phyloP scores from a whole-genome alignment of 2,113 vertebrate genomes.

The Drymodes brunneopygia region DNA sequence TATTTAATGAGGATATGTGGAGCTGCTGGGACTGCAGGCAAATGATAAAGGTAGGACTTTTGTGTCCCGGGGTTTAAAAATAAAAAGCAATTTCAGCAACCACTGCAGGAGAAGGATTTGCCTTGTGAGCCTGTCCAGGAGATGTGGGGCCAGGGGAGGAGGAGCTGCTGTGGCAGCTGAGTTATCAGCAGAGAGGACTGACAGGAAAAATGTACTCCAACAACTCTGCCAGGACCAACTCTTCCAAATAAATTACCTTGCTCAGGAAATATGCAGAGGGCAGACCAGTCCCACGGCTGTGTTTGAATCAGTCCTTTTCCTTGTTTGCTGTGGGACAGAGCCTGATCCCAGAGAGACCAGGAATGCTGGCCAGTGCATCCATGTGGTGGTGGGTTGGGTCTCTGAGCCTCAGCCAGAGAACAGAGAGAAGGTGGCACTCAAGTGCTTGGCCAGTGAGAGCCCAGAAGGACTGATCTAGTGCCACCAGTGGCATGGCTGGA shows the following conservation, averaged over 20 bases:
- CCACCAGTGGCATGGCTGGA: not conserved
- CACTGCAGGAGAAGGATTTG: not conserved
- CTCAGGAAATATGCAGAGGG: not conserved
- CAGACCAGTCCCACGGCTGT: not conserved
- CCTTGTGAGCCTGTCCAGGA: not conserved
- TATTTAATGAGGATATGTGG: not conserved
- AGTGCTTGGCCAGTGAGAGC: not conserved
- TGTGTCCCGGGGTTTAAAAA: not conserved
- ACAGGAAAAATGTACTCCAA: not conserved
- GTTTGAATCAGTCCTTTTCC: not conserved
- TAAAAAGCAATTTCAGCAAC: not conserved
- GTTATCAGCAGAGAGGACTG: not conserved
- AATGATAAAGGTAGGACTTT: conserved; percentile 11
- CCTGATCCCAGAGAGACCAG: not conserved
- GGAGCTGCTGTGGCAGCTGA: not conserved
- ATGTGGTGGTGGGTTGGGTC: not conserved
- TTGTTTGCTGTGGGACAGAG: not conserved
- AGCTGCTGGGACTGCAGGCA: not conserved
- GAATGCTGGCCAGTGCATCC: not conserved
- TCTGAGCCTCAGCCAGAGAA: not conserved
- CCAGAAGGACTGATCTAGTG: not conserved
- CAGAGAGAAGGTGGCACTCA: not conserved
- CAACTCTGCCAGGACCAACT: not conserved
- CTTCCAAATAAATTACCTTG: not conserved
- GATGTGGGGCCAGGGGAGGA: not conserved